Conservation (phyloP, 2,888 invertebrate genomes). For the Frankliniella intonsa region DNA sequence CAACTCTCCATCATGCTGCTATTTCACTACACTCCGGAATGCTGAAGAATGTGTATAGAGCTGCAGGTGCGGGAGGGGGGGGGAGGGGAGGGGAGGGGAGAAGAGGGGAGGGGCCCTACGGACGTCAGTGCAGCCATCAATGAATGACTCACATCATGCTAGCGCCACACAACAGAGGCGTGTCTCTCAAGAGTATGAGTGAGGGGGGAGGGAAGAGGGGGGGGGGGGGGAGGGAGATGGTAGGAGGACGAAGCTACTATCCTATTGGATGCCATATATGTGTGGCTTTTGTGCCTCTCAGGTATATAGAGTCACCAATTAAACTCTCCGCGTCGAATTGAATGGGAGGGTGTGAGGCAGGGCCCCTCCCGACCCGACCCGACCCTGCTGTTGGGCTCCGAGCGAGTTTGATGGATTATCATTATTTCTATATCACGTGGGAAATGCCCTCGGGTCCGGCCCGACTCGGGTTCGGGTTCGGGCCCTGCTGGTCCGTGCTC, state of each 20-base stretch:
- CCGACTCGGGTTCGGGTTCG: too few species aligned
- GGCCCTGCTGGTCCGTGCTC: too few species aligned
- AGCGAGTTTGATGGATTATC: slow-evolving; percentile 10
- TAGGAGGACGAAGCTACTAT: not conserved
- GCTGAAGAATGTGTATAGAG: too few species aligned
- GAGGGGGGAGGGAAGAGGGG: not conserved
- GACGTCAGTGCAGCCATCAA: not conserved
- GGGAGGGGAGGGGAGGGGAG: not conserved
- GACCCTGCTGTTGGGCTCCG: not conserved
- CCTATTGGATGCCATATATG: not conserved
- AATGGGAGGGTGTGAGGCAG: not conserved
- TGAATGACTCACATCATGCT: too few species aligned
- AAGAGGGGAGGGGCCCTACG: not conserved
- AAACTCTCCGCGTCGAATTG: not conserved
- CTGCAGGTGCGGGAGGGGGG: not conserved
- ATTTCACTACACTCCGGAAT: too few species aligned
- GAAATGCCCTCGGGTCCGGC: not conserved
- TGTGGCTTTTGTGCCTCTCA: too few species aligned
- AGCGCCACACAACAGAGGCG: too few species aligned
- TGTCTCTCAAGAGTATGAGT: not conserved
- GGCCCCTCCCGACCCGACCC: not conserved
- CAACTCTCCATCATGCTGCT: too few species aligned
- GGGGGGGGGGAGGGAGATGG: not conserved
- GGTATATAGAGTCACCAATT: not conserved
- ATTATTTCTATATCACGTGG: not conserved